Conservation (phyloP, 2,797 vertebrate species). For the Cyprinodon diabolis region DNA sequence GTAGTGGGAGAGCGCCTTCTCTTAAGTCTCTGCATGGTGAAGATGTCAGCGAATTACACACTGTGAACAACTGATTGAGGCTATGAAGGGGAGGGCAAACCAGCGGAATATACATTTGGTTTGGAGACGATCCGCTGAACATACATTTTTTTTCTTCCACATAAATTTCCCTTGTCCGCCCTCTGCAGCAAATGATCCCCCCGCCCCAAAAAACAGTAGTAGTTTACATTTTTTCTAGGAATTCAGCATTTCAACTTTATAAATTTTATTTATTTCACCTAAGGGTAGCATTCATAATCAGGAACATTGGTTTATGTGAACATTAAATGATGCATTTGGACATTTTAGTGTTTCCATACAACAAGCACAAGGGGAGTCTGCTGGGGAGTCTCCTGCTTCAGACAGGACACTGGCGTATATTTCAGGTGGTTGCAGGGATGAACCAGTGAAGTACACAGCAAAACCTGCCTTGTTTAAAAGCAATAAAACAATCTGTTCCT, state of each 20-base stretch:
- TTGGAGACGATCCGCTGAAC: conserved; percentile 80
- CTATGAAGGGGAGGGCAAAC: conserved; percentile 78
- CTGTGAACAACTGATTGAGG: conserved; percentile 78
- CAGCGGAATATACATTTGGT: conserved; percentile 81
- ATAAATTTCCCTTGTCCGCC: conserved; percentile 74
- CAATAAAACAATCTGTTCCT: conserved; percentile 49
- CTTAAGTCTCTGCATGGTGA: conserved; percentile 70
- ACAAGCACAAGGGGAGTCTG: conserved; percentile 47
- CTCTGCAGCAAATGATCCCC: conserved; percentile 54
- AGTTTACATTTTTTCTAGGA: conserved; percentile 66
- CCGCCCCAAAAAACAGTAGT: conserved; percentile 46
- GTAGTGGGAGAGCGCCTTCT: conserved; percentile 66
- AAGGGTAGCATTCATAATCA: conserved; percentile 78
- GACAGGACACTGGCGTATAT: conserved; percentile 44
- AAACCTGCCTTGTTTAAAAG: conserved; percentile 49
- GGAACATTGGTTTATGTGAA: conserved; percentile 72
- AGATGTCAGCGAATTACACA: conserved; percentile 79
- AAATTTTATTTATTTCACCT: conserved; percentile 72
- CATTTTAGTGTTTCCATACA: conserved; percentile 71
- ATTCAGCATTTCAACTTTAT: conserved; percentile 78
- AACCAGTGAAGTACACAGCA: conserved; percentile 53
- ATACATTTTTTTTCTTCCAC: conserved; percentile 81
- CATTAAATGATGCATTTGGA: conserved; percentile 76
- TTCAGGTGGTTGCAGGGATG: conserved; percentile 56
- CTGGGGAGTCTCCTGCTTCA: conserved; percentile 55